Conservation (phyloP, 2,888 invertebrate genomes). For the Nemotelus pantherinus region DNA sequence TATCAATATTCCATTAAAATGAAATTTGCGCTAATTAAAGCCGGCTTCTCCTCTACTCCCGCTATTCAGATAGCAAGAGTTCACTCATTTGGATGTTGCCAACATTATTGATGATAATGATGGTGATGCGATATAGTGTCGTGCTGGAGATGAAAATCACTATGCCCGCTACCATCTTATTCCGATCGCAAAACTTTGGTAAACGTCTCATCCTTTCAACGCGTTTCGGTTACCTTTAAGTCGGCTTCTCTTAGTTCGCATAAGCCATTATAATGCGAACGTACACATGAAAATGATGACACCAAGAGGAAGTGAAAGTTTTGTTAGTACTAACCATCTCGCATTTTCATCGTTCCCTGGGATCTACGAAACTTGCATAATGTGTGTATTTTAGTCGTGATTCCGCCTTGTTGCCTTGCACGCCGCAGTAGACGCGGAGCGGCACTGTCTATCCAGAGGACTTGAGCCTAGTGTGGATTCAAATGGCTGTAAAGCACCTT, state of each 20-base stretch:
- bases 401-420: constrained; percentile 18
- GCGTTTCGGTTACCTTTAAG: constrained; percentile 10
- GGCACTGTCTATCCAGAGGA: constrained; percentile 12
- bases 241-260: neutral
- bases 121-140: neutral
- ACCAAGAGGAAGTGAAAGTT: constrained; percentile 43
- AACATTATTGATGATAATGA: constrained; percentile 31
- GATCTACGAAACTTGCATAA: constrained; percentile 36
- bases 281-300: constrained; percentile 40
- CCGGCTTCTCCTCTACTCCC: neutral
- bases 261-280: constrained; percentile 30
- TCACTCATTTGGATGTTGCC: constrained; percentile 20
- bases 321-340: constrained; percentile 40
- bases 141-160: constrained; percentile 9
- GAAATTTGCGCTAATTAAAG: too few relatives aligned
- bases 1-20: too few relatives aligned
- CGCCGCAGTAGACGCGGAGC: neutral
- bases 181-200: constrained; percentile 15
- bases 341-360: constrained; percentile 29
- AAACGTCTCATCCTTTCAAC: neutral
- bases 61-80: neutral
- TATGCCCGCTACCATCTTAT: constrained; percentile 36
- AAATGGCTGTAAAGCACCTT: constrained; percentile 22
- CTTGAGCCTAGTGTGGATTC: neutral
- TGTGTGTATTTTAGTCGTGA: constrained; percentile 28